phyloP scores from a whole-genome alignment of 2,888 invertebrate genomes.

The Hybos culiciformis region DNA sequence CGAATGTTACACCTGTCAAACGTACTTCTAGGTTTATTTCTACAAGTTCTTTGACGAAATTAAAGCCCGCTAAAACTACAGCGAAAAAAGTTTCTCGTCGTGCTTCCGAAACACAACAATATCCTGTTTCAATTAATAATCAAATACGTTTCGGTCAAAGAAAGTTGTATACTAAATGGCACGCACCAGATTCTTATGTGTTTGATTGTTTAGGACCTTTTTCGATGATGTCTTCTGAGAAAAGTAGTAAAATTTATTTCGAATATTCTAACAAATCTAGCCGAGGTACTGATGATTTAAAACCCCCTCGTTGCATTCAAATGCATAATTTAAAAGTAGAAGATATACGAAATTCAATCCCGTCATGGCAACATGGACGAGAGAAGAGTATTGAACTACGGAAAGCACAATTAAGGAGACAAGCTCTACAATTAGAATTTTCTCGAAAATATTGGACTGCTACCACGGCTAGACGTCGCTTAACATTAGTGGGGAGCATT shows the following conservation, averaged over 20 bases:
- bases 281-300: constrained; percentile 15
- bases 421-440: constrained; percentile 29
- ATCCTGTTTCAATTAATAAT: constrained; percentile 34
- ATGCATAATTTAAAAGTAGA: constrained; percentile 25
- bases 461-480: constrained; percentile 23
- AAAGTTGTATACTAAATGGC: constrained; percentile 32
- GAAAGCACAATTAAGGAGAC: constrained; percentile 26
- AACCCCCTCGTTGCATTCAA: constrained; percentile 28
- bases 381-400: constrained; percentile 32
- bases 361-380: constrained; percentile 19
- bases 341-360: constrained; percentile 16
- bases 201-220: constrained; percentile 32
- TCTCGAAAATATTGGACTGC: constrained; percentile 27
- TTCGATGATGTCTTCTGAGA: constrained; percentile 7
- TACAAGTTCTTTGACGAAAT: constrained; percentile 8
- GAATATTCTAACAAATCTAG: constrained; percentile 4
- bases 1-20: constrained; percentile 14
- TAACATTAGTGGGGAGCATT: constrained; percentile 30
- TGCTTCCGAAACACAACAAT: constrained; percentile 36
- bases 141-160: no score
- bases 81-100: no score
- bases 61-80: constrained; percentile 6
- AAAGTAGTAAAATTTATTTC: neutral
- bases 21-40: constrained; percentile 15
- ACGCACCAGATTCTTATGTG: constrained; percentile 39